Conservation (phyloP, 2,797 vertebrate species). For the Darevskia nairensis region DNA sequence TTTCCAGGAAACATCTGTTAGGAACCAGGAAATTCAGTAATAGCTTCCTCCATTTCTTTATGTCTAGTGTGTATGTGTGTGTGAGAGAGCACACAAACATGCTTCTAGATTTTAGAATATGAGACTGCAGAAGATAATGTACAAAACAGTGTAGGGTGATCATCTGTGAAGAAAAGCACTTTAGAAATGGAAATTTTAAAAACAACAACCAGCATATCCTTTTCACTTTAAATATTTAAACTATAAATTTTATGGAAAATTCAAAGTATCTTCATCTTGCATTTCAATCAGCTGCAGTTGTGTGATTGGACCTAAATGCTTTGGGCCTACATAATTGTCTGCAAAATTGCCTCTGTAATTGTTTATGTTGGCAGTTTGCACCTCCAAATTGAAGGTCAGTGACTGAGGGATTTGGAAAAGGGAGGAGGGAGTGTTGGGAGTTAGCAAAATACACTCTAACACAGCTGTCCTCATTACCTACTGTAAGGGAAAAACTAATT, state of each 20-base stretch:
- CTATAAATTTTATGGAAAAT: background rate
- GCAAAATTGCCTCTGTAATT: constrained; percentile 27
- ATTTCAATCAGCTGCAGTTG: constrained; percentile 18
- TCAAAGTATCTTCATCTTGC: background rate
- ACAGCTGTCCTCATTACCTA: constrained; percentile 11
- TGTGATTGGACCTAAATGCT: constrained; percentile 8
- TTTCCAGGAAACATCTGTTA: constrained; percentile 7
- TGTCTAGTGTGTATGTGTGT: background rate
- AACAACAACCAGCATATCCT: background rate
- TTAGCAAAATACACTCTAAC: constrained; percentile 2
- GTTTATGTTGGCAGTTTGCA: constrained; percentile 18
- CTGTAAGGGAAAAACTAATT: constrained; percentile 35
- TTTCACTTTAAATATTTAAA: background rate
- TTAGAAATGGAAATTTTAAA: background rate
- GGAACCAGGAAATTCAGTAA: background rate
- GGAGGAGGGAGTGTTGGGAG: background rate
- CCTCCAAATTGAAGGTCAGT: constrained; percentile 33
- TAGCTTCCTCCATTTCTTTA: constrained; percentile 15
- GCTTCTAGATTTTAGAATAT: background rate
- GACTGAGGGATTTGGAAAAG: constrained; percentile 24
- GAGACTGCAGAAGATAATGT: background rate
- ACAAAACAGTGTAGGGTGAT: background rate
- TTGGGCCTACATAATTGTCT: background rate
- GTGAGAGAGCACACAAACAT: background rate
- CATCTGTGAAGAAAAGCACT: background rate